A percentile compares a stretch with the other conserved stretches of the same genome.
phyloP scores from a whole-genome alignment of 2,797 vertebrate species.

The Acanthurus tractus region DNA sequence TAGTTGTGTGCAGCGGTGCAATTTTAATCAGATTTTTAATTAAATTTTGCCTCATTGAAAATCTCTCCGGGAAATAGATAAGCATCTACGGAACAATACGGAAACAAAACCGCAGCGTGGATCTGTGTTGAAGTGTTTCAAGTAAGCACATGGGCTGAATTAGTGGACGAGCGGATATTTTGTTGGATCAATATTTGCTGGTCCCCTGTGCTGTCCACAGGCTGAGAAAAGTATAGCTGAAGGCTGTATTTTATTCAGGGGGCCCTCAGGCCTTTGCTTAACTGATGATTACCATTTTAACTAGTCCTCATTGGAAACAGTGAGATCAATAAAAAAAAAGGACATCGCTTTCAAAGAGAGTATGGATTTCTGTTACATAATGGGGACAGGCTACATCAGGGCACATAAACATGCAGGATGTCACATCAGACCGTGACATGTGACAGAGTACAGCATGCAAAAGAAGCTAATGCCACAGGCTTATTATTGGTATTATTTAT shows the following conservation, averaged over 20 bases:
- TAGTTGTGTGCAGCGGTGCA: conserved; percentile 23
- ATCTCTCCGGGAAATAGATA: conserved; percentile 39
- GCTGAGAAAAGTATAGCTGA: conserved; percentile 48
- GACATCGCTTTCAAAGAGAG: conserved; percentile 28
- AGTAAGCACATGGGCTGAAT: conserved; percentile 46
- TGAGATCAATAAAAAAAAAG: conserved; percentile 39
- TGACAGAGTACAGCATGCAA: not conserved
- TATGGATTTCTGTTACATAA: conserved; percentile 49
- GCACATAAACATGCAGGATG: conserved; percentile 8
- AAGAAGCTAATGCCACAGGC: not conserved
- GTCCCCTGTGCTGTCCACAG: conserved; percentile 40
- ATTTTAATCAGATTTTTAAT: conserved; percentile 68
- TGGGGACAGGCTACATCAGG: conserved; percentile 1
- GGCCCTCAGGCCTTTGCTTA: conserved; percentile 32
- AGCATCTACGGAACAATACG: conserved; percentile 32
- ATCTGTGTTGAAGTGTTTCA: conserved; percentile 9
- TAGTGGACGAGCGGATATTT: conserved; percentile 40
- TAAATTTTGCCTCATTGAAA: conserved; percentile 60
- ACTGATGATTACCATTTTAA: conserved; percentile 68
- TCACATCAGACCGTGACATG: conserved; percentile 9
- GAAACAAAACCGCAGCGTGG: conserved; percentile 9
- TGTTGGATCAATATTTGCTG: conserved; percentile 55
- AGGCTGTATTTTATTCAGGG: conserved; percentile 48
- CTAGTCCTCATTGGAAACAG: conserved; percentile 43
- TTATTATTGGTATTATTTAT: not conserved